Evolutionary conservation across 2,888 invertebrate genomes (phyloP).

Genomic region (Archips crataeganus): DNA sequence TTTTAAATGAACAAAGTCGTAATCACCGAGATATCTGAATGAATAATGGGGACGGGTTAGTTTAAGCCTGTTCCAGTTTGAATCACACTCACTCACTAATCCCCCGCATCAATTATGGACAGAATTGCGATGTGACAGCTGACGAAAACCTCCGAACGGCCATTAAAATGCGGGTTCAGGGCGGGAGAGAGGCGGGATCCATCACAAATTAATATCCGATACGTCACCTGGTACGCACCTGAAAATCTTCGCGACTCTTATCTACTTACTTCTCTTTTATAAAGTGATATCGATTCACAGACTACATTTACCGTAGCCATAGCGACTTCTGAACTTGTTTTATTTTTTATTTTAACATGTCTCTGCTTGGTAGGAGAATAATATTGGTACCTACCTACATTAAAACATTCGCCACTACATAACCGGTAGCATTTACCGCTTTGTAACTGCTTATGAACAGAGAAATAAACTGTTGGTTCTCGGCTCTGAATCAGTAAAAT

Average conservation of each 20-base stretch:
- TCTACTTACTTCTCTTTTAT: constrained; percentile 77
- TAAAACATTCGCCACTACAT: no score
- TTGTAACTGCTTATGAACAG: no score
- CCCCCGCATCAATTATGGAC: constrained; percentile 70
- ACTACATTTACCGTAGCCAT: constrained; percentile 1
- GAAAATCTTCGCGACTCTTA: constrained; percentile 75
- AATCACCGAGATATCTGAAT: constrained; percentile 68
- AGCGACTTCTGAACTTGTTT: not conserved
- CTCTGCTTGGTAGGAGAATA: not conserved
- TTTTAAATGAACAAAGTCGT: constrained; percentile 68
- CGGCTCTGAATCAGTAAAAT: no score
- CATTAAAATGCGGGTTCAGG: constrained; percentile 66
- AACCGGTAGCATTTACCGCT: no score
- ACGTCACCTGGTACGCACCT: constrained; percentile 78
- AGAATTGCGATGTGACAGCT: constrained; percentile 63
- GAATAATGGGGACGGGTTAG: constrained; percentile 65
- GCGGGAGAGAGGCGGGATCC: constrained; percentile 54
- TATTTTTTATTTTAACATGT: not conserved
- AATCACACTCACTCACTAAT: constrained; percentile 65
- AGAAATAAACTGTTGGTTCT: no score
- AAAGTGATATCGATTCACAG: constrained; percentile 53
- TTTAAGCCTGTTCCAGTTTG: constrained; percentile 68
- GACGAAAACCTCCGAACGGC: constrained; percentile 53
- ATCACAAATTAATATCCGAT: constrained; percentile 78
- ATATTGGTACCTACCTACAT: no score